Evolutionary conservation across 2,113 vertebrate species (phyloP).

Genomic region (Nycticryphes semicollaris): DNA sequence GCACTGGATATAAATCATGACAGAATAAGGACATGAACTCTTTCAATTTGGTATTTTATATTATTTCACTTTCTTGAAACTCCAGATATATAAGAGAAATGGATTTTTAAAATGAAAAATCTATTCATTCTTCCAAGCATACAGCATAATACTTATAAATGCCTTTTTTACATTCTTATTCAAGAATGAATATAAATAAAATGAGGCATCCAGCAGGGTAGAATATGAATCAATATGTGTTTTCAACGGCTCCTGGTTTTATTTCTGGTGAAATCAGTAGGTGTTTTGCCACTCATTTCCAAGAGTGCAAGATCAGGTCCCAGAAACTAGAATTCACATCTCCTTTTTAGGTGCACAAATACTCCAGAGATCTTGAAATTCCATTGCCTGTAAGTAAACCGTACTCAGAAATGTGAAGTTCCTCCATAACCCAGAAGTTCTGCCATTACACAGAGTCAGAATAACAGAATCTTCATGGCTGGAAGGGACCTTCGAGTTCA

Average conservation of each 20-base stretch:
- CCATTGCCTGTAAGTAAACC: not conserved
- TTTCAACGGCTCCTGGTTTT: not conserved
- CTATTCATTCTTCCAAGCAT: not conserved
- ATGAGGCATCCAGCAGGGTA: not conserved
- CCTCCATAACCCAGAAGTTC: not conserved
- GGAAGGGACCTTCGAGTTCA: too few relatives aligned
- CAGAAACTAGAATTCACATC: not conserved
- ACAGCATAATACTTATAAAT: not conserved
- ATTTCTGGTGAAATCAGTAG: not conserved
- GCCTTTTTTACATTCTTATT: not conserved
- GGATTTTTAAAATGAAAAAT: constrained; percentile 36
- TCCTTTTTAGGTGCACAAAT: not conserved
- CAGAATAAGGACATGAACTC: constrained; percentile 16
- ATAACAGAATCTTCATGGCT: too few relatives aligned
- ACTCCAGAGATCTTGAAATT: not conserved
- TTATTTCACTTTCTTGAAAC: not conserved
- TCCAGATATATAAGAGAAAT: not conserved
- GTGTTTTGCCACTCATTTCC: not conserved
- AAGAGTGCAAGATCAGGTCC: not conserved
- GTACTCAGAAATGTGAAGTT: not conserved
- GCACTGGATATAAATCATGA: not conserved
- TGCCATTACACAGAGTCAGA: not conserved
- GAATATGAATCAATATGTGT: not conserved
- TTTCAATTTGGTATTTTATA: not conserved
- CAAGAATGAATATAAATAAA: not conserved